Base-by-base conservation (phyloP, 2,113 vertebrate species). In the Oophaga pumilio region DNA sequence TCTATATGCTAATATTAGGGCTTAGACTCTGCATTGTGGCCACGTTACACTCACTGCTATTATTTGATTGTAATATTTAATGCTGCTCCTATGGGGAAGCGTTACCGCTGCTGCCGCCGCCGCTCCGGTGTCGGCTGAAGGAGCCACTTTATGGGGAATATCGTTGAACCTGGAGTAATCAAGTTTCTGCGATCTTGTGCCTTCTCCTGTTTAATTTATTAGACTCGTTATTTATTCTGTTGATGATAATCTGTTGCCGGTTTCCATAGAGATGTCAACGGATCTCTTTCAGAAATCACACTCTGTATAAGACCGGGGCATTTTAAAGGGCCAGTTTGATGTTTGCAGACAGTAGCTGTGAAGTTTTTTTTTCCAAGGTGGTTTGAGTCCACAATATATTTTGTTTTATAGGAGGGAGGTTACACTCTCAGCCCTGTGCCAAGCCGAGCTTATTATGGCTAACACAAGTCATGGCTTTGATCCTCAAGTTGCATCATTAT, bases 201-300 rank as follows among this genome's bases (percentile, higher is more conserved):
- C 95, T 95, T 94, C 95, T 95, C 90, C 93, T 96, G 95, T 96
- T 96, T 96, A 96, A 96, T 96, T 96, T 96, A 96, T 96, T 95
- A 96, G 95, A 95, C 95, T 95, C 93, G 94, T 96, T 96, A 95
- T 96, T 96, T 96, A 96, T 96, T 96, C 95, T 95, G 95, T 96
- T 96, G 96, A 95, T 96, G 94, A 96, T 96, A 96, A 96, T 96
- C 96, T 96, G 95, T 96, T 96, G 94, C 95, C 94, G 94, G 96
- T 96, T 96, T 96, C 96, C 95, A 96, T 96, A 95, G 96, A 95
- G 95, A 96, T 96, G 95, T 95, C 96, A 96, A 96, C 95, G 94
- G 95, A 96, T 96, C 95, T 95, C 94, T 95, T 95, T 94, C 93
- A 96, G 95, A 96, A 96, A 96, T 96, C 95, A 96, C 95, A 96